Evolutionary conservation across 1,140 invertebrate genomes (phyloP).

Genomic region (Luehdorfia chinensis): DNA sequence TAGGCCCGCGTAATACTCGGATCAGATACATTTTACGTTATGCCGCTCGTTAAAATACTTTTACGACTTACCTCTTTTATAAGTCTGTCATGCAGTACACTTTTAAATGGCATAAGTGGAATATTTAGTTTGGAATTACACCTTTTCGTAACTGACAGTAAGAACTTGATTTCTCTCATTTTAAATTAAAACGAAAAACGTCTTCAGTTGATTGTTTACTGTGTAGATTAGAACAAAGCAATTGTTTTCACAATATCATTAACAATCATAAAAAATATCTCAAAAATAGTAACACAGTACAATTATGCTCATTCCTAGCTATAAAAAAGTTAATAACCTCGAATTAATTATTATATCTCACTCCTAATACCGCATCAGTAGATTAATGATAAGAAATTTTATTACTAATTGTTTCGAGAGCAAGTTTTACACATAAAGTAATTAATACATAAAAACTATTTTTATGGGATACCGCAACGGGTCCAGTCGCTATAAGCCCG

Average conservation of each 20-base stretch:
- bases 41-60: slow-evolving; percentile 10
- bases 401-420: slow-evolving; percentile 10
- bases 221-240: neutral
- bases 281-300: neutral
- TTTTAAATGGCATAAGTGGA: neutral
- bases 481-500: neutral
- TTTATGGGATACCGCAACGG: neutral
- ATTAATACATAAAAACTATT: slow-evolving; percentile 5
- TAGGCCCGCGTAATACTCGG: slow-evolving; percentile 2
- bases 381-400: slow-evolving; percentile 11
- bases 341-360: slow-evolving; percentile 9
- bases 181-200: no score
- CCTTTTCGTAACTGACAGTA: no score
- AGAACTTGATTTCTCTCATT: no score
- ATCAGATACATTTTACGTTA: slow-evolving; percentile 13
- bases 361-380: neutral
- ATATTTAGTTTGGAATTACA: no score
- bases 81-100: slow-evolving; percentile 1
- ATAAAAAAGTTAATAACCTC: slow-evolving; percentile 7
- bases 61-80: slow-evolving; percentile 6
- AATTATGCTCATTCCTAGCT: neutral
- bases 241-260: neutral
- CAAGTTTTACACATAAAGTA: slow-evolving; percentile 7
- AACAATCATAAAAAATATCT: neutral
- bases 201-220: no score